Base-by-base conservation (phyloP, 1,140 invertebrate genomes). In the Gryon sp. region DNA sequence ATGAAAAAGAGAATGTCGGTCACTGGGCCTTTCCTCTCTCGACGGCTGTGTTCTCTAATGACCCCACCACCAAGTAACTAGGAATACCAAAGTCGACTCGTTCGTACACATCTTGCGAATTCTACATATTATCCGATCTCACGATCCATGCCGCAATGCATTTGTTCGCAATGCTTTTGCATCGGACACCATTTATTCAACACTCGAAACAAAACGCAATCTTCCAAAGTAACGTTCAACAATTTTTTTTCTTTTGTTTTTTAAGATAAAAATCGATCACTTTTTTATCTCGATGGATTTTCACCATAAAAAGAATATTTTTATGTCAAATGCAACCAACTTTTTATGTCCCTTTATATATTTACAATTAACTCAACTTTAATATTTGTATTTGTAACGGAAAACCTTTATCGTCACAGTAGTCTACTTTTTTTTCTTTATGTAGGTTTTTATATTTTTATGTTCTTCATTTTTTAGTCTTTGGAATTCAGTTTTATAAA, bases 1-100 rank as follows among this genome's bases (percentile, higher is more conserved):
- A 82, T 80, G 80, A 79, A 80, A 83, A 79, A 68, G 80, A 79
- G 81, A 85, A 87, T 87, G 77, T 87, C 85, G 85, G 85, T 87
- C 85, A 87, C 76, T 85, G 82, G 83, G 85, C 79, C 85, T 85
- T 70, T 78, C 76, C 70, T 76, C 74, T 78, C 62, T 76, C 62
- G 72, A 73, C 57, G 50, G 53, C 74, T 57, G 63, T 59, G 53
- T 66, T 80, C 76, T 73, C 66, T 60, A 59, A 57, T 72, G 34
- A 50, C 73, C 68, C 77, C 75, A 53, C 76, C 36, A 40, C 36
- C 32, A 59, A n/a, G 43, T 36, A 63, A 55, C 43, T 76, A 79
- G 73, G 75, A 83, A 82, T 79, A 48, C 70, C 46, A 65, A 59
- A 79, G 72, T 19, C 55, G 38, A 76, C 60, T 68, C 62, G 69